These are phyloP conservation scores for Hyles vespertilio DNA, from an alignment of 1,140 invertebrate genomes.

Conservation along the genomic window DNA sequence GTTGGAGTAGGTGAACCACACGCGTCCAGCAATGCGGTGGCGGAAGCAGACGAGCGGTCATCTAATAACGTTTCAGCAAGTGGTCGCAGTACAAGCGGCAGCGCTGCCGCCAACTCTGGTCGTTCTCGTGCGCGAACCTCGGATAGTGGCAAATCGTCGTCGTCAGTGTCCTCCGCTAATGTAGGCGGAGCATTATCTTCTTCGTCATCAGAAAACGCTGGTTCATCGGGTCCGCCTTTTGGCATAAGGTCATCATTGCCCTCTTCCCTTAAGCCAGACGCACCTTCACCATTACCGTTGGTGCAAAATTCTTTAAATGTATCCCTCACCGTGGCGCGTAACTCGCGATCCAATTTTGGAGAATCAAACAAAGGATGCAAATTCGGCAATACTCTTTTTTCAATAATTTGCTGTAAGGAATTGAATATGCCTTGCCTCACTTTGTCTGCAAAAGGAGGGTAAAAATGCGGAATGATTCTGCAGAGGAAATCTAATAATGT, in stretches of 20 bases:
- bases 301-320: constrained; percentile 94
- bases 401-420: constrained; percentile 94
- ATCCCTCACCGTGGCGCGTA: constrained; percentile 89
- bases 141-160: constrained; percentile 89
- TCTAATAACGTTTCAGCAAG: constrained; percentile 79
- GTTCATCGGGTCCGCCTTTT: constrained; percentile 76
- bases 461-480: constrained; percentile 96
- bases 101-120: constrained; percentile 68
- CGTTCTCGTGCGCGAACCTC: constrained; percentile 77
- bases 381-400: constrained; percentile 94
- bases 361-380: constrained; percentile 95
- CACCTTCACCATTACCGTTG: constrained; percentile 73
- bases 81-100: constrained; percentile 79
- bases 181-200: constrained; percentile 77
- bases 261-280: constrained; percentile 69
- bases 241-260: constrained; percentile 67
- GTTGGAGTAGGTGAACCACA: constrained; percentile 76
- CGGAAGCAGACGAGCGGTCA: constrained; percentile 65
- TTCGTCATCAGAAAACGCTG: constrained; percentile 89
- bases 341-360: constrained; percentile 92
- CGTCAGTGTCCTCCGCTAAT: constrained; percentile 87
- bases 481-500: constrained; percentile 97
- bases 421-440: constrained; percentile 93
- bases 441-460: constrained; percentile 88
- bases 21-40: constrained; percentile 77